Conservation (phyloP, 2,797 vertebrate species). For the Coreius guichenoti region DNA sequence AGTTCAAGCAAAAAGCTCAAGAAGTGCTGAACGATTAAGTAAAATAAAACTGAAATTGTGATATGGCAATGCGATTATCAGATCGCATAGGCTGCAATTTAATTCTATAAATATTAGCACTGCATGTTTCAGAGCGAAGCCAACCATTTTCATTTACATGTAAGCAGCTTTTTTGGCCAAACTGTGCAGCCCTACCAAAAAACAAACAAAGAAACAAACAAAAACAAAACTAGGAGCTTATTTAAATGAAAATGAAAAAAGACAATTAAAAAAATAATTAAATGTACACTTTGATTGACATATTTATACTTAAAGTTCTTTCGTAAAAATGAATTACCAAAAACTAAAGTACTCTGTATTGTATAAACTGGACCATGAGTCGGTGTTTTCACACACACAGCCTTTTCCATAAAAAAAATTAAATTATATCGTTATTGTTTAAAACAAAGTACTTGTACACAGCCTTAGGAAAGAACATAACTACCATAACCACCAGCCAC, state of each 20-base stretch:
- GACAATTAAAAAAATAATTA: not conserved
- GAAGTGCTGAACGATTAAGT: not conserved
- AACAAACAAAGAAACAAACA: not conserved
- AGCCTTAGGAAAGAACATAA: constrained; percentile 21
- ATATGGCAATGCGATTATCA: no score
- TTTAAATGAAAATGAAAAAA: not conserved
- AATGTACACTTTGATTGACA: not conserved
- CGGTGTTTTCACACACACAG: not conserved
- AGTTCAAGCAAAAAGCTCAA: not conserved
- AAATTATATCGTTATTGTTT: not conserved
- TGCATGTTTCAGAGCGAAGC: not conserved
- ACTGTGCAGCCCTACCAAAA: not conserved
- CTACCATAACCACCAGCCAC: not conserved
- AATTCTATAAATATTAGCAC: not conserved
- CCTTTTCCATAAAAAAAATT: not conserved
- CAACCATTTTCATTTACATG: not conserved
- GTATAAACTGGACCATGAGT: not conserved
- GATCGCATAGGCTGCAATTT: not conserved
- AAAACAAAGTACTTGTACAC: not conserved
- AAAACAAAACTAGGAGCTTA: no score
- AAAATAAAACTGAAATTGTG: not conserved
- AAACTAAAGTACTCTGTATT: not conserved
- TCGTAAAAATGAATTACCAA: constrained; percentile 3
- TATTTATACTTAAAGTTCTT: not conserved
- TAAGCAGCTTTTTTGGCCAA: not conserved